These are phyloP conservation scores for Pseudochaenichthys georgianus DNA, from an alignment of 2,797 vertebrate species.

Conservation along the genomic window DNA sequence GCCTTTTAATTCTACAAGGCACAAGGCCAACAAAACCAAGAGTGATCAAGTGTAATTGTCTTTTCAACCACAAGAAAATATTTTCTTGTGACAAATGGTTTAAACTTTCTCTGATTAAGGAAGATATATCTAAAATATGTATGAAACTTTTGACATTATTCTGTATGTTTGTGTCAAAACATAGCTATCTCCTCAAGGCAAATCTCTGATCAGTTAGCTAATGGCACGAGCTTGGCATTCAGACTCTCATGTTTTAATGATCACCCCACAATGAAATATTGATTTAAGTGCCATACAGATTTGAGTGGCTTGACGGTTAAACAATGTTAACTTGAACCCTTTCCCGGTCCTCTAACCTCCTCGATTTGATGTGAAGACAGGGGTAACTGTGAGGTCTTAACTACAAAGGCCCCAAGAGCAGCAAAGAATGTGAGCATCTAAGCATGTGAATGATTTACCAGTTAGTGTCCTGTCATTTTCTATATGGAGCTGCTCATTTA, in stretches of 20 bases:
- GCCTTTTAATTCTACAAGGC: slow-evolving; percentile 24
- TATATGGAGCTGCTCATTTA: slow-evolving; percentile 49
- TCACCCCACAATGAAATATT: slow-evolving; percentile 81
- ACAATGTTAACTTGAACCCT: slow-evolving; percentile 63
- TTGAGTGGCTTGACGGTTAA: slow-evolving; percentile 70
- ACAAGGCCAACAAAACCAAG: background rate
- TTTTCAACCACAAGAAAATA: slow-evolving; percentile 11
- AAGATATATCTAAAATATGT: background rate
- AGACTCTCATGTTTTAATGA: slow-evolving; percentile 84
- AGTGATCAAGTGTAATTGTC: slow-evolving; percentile 20
- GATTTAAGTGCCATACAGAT: slow-evolving; percentile 73
- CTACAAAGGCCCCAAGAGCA: slow-evolving; percentile 42
- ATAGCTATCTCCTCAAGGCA: slow-evolving; percentile 31
- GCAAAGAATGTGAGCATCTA: slow-evolving; percentile 20
- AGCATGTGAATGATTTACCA: slow-evolving; percentile 70
- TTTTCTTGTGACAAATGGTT: background rate
- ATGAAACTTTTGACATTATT: slow-evolving; percentile 3
- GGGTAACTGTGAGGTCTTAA: slow-evolving; percentile 31
- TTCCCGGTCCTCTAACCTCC: slow-evolving; percentile 32
- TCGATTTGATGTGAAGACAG: slow-evolving; percentile 23
- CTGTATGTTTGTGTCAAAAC: slow-evolving; percentile 29
- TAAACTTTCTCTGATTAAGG: no score
- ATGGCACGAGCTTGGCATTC: slow-evolving; percentile 70
- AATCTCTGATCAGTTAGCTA: slow-evolving; percentile 31
- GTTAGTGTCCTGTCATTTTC: slow-evolving; percentile 47